These are phyloP conservation scores for Troides aeacus DNA, from an alignment of 2,888 invertebrate genomes.

Conservation along the genomic window DNA sequence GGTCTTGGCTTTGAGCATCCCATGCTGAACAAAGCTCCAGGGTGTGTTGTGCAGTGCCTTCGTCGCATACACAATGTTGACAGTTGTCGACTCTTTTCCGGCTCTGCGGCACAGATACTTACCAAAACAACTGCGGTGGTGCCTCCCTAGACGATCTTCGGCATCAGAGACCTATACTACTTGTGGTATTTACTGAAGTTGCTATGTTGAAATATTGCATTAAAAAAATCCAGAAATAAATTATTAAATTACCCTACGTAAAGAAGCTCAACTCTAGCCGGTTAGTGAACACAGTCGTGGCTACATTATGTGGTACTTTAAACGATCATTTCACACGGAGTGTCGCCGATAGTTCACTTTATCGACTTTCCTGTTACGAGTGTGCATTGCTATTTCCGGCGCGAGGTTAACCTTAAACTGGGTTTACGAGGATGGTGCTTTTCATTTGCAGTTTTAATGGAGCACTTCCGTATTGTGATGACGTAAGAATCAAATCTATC, in stretches of 20 bases:
- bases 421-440: not conserved
- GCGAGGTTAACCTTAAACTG: conserved; percentile 11
- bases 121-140: too few relatives aligned
- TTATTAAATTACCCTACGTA: not conserved
- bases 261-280: conserved; percentile 10
- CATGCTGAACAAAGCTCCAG: too few relatives aligned
- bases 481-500: not conserved
- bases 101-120: too few relatives aligned
- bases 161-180: too few relatives aligned
- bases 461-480: not conserved
- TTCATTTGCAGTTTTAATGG: not conserved
- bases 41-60: too few relatives aligned
- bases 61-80: too few relatives aligned
- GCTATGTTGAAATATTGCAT: too few relatives aligned
- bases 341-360: conserved; percentile 6
- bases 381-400: conserved; percentile 14
- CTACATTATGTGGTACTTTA: conserved; percentile 8
- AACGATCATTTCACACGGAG: conserved; percentile 14
- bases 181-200: too few relatives aligned
- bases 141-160: too few relatives aligned
- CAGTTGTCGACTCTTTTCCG: too few relatives aligned
- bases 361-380: conserved; percentile 25
- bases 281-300: conserved; percentile 2
- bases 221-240: not conserved
- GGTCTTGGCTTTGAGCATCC: too few relatives aligned